A percentile compares a stretch with the other conserved stretches of the same genome.
Evolutionary conservation across 2,113 vertebrate species (phyloP).

Genomic region (Myrmecophaga tridactyla): DNA sequence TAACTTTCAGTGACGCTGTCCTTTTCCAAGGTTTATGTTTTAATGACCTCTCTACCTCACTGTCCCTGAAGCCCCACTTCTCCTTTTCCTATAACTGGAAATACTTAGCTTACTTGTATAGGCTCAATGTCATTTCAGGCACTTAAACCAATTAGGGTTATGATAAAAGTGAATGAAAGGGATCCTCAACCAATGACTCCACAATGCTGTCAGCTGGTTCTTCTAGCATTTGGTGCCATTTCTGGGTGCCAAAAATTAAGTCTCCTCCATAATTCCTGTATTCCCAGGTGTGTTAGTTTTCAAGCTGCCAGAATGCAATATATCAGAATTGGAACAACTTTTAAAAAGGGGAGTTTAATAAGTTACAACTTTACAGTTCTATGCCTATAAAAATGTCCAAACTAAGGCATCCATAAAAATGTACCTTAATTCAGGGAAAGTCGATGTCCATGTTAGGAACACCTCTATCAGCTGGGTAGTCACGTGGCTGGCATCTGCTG

Average conservation of each 20-base stretch:
- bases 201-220: background rate
- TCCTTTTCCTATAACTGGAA: background rate
- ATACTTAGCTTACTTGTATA: background rate
- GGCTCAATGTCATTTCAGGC: background rate
- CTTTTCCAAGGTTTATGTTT: background rate
- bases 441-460: no score
- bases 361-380: no score
- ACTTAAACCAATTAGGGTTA: slow-evolving; percentile 12
- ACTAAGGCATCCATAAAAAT: no score
- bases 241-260: background rate
- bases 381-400: no score
- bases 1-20: background rate
- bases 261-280: background rate
- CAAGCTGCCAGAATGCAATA: no score
- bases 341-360: no score
- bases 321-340: no score
- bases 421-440: no score
- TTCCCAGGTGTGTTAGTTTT: no score
- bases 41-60: background rate
- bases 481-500: no score
- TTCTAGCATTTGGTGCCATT: background rate
- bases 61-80: background rate
- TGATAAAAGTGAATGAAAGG: background rate
- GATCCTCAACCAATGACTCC: background rate
- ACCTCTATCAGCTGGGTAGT: no score